A percentile compares a stretch with the other conserved stretches of the same genome.
Conservation (phyloP, 2,797 vertebrate genomes). For the Bufotes viridis region DNA sequence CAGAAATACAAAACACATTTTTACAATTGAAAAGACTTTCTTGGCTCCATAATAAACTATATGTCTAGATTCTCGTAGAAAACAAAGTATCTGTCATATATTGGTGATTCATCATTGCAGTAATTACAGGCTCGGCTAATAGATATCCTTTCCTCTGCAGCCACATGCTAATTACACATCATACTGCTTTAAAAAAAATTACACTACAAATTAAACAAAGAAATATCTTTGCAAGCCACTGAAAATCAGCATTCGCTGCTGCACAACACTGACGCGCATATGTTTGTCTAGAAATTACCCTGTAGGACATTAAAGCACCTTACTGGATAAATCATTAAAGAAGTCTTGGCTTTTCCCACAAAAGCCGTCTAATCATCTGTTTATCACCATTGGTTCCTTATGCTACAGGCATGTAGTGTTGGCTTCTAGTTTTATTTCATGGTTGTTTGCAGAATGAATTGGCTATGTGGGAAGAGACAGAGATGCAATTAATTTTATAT, state of each 20-base stretch:
- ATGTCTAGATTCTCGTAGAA: constrained; percentile 2
- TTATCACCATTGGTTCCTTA: constrained; percentile 49
- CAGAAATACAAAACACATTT: constrained; percentile 7
- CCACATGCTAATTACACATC: constrained; percentile 60
- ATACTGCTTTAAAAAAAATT: constrained; percentile 46
- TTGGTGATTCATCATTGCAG: constrained; percentile 47
- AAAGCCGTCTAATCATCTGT: constrained; percentile 47
- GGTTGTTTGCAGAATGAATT: constrained; percentile 33
- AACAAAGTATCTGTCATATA: constrained; percentile 25
- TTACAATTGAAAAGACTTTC: constrained; percentile 35
- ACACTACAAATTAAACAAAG: constrained; percentile 34
- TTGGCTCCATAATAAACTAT: constrained; percentile 33
- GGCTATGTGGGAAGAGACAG: constrained; percentile 20
- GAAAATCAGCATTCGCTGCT: constrained; percentile 21
- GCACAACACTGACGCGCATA: constrained; percentile 37
- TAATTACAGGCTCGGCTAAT: constrained; percentile 56
- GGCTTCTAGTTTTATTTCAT: constrained; percentile 44
- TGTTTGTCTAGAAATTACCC: constrained; percentile 40
- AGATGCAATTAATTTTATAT: constrained; percentile 25
- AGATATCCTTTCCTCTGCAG: constrained; percentile 53
- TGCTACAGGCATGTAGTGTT: constrained; percentile 45
- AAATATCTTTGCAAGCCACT: constrained; percentile 18
- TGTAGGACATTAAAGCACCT: constrained; percentile 42
- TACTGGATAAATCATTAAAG: constrained; percentile 58
- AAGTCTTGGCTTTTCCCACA: constrained; percentile 50